Evolutionary conservation across 1,140 invertebrate genomes (phyloP).

Genomic region (Berghia stephanieae): DNA sequence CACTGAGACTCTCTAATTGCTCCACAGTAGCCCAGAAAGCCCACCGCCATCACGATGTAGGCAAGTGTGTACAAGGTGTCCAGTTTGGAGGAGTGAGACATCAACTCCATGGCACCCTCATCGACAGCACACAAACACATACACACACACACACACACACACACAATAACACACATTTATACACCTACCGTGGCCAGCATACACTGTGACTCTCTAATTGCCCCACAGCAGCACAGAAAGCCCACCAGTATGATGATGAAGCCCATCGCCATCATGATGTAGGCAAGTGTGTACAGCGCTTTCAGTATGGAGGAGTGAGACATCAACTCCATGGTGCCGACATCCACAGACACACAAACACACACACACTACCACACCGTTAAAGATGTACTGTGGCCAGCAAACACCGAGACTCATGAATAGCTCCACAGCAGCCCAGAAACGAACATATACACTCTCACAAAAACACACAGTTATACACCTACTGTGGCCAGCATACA

Average conservation of each 20-base stretch:
- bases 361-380: too few relatives aligned
- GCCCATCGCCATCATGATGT: conserved; percentile 81
- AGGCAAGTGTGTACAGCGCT: conserved; percentile 54
- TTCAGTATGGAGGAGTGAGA: conserved; percentile 49
- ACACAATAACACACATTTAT: too few relatives aligned
- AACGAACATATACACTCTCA: too few relatives aligned
- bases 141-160: too few relatives aligned
- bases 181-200: conserved; percentile 80
- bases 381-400: too few relatives aligned
- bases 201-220: conserved; percentile 85
- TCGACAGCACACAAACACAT: too few relatives aligned
- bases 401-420: too few relatives aligned
- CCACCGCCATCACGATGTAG: conserved; percentile 78
- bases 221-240: conserved; percentile 91
- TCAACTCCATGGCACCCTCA: conserved; percentile 52
- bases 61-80: conserved; percentile 51
- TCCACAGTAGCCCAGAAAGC: conserved; percentile 91
- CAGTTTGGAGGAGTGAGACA: conserved; percentile 46
- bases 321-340: conserved; percentile 53
- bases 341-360: conserved; percentile 79
- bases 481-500: conserved; percentile 84
- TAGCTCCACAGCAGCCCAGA: conserved; percentile 72
- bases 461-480: too few relatives aligned
- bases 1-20: conserved; percentile 85
- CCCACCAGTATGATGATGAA: conserved; percentile 84